A percentile compares a stretch with the other conserved stretches of the same genome.
Conservation (phyloP, 1,140 invertebrate genomes). For the Drosophila jambulina region DNA sequence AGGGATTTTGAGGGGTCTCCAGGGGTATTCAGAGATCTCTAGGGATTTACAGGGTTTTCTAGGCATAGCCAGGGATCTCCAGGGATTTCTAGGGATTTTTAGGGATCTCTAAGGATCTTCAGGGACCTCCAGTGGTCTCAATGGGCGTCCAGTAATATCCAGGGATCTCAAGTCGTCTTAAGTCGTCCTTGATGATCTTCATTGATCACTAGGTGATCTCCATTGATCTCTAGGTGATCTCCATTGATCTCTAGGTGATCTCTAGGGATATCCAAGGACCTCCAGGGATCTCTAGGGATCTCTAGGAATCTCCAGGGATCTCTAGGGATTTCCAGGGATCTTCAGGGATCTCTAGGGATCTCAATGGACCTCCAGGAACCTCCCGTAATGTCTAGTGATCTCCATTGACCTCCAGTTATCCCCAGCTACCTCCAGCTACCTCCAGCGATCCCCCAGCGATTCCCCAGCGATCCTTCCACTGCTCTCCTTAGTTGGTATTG, state of each 20-base stretch:
- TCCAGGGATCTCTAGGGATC: neutral
- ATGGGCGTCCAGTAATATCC: no score
- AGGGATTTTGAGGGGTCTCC: neutral
- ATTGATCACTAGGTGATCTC: no score
- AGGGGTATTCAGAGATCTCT: neutral
- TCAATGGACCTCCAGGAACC: neutral
- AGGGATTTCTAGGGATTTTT: neutral
- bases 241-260: no score
- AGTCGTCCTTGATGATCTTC: no score
- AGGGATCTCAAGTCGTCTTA: no score
- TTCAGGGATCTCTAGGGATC: neutral
- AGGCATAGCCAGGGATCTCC: no score
- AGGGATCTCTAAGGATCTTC: no score
- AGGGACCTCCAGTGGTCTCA: no score
- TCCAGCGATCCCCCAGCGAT: neutral
- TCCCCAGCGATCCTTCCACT: neutral
- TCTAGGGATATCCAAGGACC: neutral
- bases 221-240: no score
- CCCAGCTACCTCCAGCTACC: neutral
- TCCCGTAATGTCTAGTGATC: neutral
- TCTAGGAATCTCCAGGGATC: no score
- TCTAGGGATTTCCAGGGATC: neutral
- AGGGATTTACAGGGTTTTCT: no score
- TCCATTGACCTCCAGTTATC: neutral
- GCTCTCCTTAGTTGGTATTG: constrained; percentile 18